Conservation (phyloP, 2,888 invertebrate species). For the Zaprionus bogoriensis region DNA sequence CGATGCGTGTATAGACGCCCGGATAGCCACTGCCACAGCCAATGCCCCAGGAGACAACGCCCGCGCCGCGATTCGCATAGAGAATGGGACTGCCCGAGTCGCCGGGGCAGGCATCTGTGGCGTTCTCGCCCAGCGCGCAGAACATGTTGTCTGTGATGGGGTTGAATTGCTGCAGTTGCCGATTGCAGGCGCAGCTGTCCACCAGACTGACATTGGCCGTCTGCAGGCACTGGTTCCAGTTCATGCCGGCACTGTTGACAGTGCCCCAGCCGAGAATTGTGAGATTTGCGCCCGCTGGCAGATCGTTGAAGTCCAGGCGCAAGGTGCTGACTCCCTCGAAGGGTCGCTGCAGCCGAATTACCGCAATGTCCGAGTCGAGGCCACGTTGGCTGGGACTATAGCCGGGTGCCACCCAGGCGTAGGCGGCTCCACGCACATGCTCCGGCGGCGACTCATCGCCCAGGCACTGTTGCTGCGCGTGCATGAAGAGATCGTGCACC, state of each 20-base stretch:
- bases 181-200: slow-evolving; percentile 26
- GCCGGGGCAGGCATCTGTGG: slow-evolving; percentile 66
- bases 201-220: slow-evolving; percentile 36
- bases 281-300: slow-evolving; percentile 22
- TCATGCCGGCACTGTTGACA: background rate
- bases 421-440: slow-evolving; percentile 38
- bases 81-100: slow-evolving; percentile 78
- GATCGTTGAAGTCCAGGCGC: too few relatives aligned
- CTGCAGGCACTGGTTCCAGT: slow-evolving; percentile 47
- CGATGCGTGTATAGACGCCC: slow-evolving; percentile 89
- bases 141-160: slow-evolving; percentile 62
- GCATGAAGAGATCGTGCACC: slow-evolving; percentile 34
- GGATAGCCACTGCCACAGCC: slow-evolving; percentile 85
- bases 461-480: slow-evolving; percentile 51
- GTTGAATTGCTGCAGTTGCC: background rate
- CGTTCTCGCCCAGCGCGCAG: slow-evolving; percentile 55
- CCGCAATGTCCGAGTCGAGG: slow-evolving; percentile 42
- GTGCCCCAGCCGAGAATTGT: slow-evolving; percentile 66
- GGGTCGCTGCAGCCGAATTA: slow-evolving; percentile 37
- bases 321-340: slow-evolving; percentile 31
- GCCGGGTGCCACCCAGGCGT: background rate
- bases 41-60: slow-evolving; percentile 86
- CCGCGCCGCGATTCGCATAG: slow-evolving; percentile 81
- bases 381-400: background rate
- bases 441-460: background rate